These are phyloP conservation scores for Drosophila tristis DNA, from an alignment of 1,140 invertebrate species.

Conservation along the genomic window DNA sequence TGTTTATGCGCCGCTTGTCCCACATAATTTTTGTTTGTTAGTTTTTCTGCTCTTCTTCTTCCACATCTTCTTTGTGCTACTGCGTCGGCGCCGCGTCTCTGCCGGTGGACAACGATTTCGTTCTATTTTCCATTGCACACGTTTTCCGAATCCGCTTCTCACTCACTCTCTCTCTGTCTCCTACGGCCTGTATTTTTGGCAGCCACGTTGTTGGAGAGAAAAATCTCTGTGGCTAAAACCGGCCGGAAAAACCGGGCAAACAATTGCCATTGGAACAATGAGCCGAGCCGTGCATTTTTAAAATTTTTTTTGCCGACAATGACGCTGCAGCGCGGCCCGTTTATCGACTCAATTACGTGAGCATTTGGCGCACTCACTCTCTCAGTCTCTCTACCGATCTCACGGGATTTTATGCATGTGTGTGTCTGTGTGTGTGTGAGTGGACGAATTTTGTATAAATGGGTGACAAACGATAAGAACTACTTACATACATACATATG, in stretches of 20 bases:
- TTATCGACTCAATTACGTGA: constrained; percentile 60
- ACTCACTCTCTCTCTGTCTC: constrained; percentile 5
- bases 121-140: constrained; percentile 64
- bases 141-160: constrained; percentile 24
- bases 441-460: constrained; percentile 64
- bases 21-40: constrained; percentile 79
- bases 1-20: constrained; percentile 63
- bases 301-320: constrained; percentile 5
- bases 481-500: constrained; percentile 1
- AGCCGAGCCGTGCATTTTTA: too few species aligned
- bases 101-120: constrained; percentile 31
- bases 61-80: constrained; percentile 19
- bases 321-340: constrained; percentile 21
- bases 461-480: constrained; percentile 69
- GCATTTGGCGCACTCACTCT: constrained; percentile 17
- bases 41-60: constrained; percentile 74
- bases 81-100: constrained; percentile 26
- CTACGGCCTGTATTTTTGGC: constrained; percentile 60
- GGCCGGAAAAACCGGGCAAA: constrained; percentile 70
- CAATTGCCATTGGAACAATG: constrained; percentile 75
- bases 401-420: not conserved
- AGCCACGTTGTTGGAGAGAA: constrained; percentile 55
- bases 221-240: constrained; percentile 64
- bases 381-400: not conserved
- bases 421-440: not conserved